Base-by-base conservation (phyloP, 2,888 invertebrate species). In the Malacosoma neustria region DNA sequence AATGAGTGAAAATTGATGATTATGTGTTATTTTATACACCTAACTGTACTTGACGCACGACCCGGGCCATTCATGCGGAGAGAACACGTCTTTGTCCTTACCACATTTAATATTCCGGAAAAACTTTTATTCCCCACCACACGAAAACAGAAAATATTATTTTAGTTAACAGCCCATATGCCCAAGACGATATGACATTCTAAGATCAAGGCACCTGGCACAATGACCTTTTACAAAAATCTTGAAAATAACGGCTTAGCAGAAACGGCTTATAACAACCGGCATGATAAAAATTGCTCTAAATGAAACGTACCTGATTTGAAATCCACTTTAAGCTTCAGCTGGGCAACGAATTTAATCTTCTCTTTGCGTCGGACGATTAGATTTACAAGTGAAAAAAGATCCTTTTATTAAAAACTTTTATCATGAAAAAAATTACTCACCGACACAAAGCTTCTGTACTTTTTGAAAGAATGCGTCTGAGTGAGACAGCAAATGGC, bases 171-270 rank as follows among this genome's bases (percentile, higher is more conserved):
- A 22, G n/a, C 22, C 9, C 22, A 22, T 22, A 22, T 22, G 9
- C 22, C 22, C 22, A 7, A 22, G 22, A 22, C 22, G 5, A 50
- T 45, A 53, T 52, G 53, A 62, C 58, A 49, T 60, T 59, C 60
- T 63, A 61, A 5, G 22, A 22, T 22, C 9, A 22, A 59, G 54
- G 46, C 54, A 57, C 48, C 59, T 48, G 62, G 82, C 79, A 49
- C 82, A 75, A 65, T 82, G 82, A 84, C 82, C 82, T 66, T 58
- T 7, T 54, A 54, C 45, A 52, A 61, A 61, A 67, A 76, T 79
- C 70, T 80, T 76, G 67, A 81, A 84, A 81, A 73, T 84, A 84
- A 84, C 82, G 82, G 82, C 76, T 57, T 56, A 50, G 47, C 40
- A 43, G 48, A 48, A 44, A 49, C 54, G 43, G 40, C 45, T 44